Conservation (phyloP, 2,888 invertebrate species). For the Malachius bipustulatus region DNA sequence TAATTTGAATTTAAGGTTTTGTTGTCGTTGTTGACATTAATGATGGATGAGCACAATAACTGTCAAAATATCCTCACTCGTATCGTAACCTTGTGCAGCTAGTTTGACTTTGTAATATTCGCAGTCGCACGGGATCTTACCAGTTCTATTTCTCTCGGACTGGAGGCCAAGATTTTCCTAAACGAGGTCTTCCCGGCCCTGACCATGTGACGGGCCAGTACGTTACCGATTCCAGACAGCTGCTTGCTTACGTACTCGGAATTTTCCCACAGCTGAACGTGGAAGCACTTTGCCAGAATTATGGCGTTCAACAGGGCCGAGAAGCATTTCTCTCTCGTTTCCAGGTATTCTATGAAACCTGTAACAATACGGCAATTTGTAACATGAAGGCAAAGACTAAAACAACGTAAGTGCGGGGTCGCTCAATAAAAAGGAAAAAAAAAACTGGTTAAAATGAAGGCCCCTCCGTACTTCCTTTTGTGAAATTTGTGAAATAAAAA, state of each 20-base stretch:
- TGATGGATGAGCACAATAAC: constrained; percentile 3
- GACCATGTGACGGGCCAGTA: constrained; percentile 49
- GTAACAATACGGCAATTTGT: too few relatives aligned
- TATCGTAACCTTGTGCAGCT: not conserved
- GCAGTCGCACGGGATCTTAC: constrained; percentile 30
- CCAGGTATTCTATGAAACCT: constrained; percentile 49
- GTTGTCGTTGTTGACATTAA: not conserved
- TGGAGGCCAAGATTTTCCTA: constrained; percentile 47
- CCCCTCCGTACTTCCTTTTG: too few relatives aligned
- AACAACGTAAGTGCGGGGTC: too few relatives aligned
- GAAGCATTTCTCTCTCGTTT: constrained; percentile 36
- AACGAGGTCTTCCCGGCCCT: constrained; percentile 57
- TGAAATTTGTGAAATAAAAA: not conserved
- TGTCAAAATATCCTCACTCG: constrained; percentile 4
- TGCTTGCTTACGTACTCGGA: constrained; percentile 57
- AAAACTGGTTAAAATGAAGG: not conserved
- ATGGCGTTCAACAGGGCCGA: constrained; percentile 47
- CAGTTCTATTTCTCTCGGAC: constrained; percentile 63
- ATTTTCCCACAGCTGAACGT: constrained; percentile 62
- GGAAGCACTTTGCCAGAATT: constrained; percentile 54
- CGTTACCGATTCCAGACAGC: constrained; percentile 57
- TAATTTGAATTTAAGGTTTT: not conserved
- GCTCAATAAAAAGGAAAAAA: too few relatives aligned
- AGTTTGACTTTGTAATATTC: constrained; percentile 1
- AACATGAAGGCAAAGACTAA: not conserved